phyloP scores from a whole-genome alignment of 2,797 vertebrate genomes.

The Lindbergichthys nudifrons region DNA sequence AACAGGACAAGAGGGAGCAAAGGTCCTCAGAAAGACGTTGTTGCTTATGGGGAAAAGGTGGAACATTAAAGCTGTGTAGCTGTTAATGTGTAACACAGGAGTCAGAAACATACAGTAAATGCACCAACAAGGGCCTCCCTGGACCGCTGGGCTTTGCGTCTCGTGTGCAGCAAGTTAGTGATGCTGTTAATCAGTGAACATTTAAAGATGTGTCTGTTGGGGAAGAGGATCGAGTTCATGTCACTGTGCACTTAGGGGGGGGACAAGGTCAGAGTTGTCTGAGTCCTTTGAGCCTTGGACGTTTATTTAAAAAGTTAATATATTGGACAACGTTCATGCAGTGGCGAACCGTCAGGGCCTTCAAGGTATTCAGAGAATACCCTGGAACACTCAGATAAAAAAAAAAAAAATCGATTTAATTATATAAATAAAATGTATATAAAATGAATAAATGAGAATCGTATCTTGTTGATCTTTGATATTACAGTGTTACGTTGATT shows the following conservation, averaged over 20 bases:
- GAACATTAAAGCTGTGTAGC: constrained; percentile 59
- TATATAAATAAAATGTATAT: no score
- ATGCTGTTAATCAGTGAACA: constrained; percentile 30
- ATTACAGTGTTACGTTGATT: no score
- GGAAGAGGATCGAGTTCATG: no score
- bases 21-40: constrained; percentile 64
- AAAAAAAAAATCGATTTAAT: no score
- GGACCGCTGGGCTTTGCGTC: not conserved
- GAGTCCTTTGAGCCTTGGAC: no score
- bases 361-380: no score
- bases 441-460: no score
- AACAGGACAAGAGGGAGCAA: constrained; percentile 63
- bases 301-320: not conserved
- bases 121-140: not conserved
- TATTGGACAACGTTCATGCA: not conserved
- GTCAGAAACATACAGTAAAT: constrained; percentile 15
- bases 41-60: constrained; percentile 26
- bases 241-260: not conserved
- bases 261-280: not conserved
- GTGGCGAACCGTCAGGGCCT: no score
- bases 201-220: not conserved
- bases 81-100: not conserved
- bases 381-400: no score
- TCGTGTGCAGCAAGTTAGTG: not conserved
- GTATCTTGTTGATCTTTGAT: no score